Percentiles rank a stretch among this genome's conserved stretches.
These are phyloP conservation scores for Steromphala cineraria DNA, from an alignment of 2,888 invertebrate species.

Conservation along the genomic window DNA sequence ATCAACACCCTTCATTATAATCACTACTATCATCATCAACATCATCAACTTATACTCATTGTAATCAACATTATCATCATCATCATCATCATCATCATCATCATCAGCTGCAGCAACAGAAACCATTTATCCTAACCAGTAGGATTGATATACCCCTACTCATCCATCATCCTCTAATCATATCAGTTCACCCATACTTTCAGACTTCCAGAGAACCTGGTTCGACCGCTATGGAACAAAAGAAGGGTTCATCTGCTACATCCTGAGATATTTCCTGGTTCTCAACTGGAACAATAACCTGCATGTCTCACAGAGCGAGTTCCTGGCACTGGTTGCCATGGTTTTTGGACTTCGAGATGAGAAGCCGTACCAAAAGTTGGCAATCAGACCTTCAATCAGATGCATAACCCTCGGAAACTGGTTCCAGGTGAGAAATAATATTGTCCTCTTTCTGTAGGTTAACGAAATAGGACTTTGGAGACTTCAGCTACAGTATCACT, in stretches of 20 bases:
- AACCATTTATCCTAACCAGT: no score
- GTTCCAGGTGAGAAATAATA: conserved; percentile 61
- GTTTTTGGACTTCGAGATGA: conserved; percentile 50
- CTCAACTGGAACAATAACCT: conserved; percentile 66
- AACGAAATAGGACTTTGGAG: not conserved
- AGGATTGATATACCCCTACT: no score
- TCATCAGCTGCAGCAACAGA: no score
- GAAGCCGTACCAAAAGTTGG: conserved; percentile 52
- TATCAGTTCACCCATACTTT: no score
- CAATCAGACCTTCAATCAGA: conserved; percentile 59
- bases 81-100: no score
- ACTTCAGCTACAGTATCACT: not conserved
- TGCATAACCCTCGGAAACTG: conserved; percentile 70
- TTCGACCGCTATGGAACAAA: conserved; percentile 67
- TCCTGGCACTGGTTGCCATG: conserved; percentile 63
- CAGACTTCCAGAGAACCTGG: conserved; percentile 25
- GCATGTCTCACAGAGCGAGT: conserved; percentile 60
- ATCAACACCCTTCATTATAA: no score
- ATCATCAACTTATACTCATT: no score
- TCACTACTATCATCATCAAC: no score
- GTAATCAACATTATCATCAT: no score
- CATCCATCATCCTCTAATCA: no score
- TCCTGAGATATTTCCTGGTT: conserved; percentile 69
- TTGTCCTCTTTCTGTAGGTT: not conserved
- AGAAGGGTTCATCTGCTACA: conserved; percentile 63